Conservation (phyloP, 1,140 invertebrate species). For the Drusus annulatus region DNA sequence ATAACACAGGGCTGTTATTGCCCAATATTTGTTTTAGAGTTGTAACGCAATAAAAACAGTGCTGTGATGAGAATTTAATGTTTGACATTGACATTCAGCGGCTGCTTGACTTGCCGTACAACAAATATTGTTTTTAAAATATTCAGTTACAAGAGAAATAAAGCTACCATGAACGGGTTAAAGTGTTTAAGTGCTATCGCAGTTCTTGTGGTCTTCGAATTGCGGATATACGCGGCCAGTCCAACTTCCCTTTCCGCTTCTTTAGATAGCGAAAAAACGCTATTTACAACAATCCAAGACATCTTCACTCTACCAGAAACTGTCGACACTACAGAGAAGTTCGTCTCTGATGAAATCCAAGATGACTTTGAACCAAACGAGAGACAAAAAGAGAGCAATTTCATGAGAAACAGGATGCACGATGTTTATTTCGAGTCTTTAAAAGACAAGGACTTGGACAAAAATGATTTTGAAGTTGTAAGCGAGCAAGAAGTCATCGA, state of each 20-base stretch:
- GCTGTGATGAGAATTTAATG: too few species aligned
- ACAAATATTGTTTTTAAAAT: too few species aligned
- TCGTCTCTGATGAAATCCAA: neutral
- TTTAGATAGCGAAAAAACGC: neutral
- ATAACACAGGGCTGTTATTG: too few species aligned
- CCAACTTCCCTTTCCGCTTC: constrained; percentile 7
- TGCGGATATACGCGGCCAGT: constrained; percentile 16
- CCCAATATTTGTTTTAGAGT: too few species aligned
- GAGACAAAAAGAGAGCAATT: neutral
- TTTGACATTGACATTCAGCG: too few species aligned
- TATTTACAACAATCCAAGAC: too few species aligned
- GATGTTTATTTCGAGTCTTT: neutral
- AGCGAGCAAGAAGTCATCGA: neutral
- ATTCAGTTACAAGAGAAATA: neutral
- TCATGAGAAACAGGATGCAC: neutral
- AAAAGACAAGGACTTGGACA: neutral
- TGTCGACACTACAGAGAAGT: neutral
- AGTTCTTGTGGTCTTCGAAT: neutral
- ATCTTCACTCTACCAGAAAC: neutral
- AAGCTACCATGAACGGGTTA: neutral
- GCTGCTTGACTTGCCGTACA: too few species aligned
- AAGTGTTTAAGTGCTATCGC: neutral
- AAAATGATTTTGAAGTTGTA: neutral
- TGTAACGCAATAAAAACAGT: too few species aligned
- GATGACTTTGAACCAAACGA: neutral